A percentile compares a stretch with the other conserved stretches of the same genome.
These are phyloP conservation scores for Electrophaes corylata DNA, from an alignment of 2,888 invertebrate species.

Conservation along the genomic window DNA sequence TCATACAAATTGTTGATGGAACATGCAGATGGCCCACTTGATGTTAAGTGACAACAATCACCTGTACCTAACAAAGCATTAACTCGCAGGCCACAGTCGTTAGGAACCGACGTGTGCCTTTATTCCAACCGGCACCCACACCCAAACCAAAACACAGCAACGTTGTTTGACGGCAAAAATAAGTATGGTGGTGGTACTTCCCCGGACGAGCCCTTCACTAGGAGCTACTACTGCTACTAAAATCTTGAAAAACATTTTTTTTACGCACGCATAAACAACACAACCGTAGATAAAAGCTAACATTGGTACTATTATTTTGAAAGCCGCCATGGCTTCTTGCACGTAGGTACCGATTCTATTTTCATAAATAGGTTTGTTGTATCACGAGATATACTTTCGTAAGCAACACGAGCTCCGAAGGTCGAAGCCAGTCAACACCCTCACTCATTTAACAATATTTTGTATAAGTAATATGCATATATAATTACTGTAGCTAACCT, in stretches of 20 bases:
- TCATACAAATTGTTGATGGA: too few relatives aligned
- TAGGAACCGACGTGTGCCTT: too few relatives aligned
- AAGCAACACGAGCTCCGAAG: constrained; percentile 35
- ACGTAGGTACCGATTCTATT: constrained; percentile 36
- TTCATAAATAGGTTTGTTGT: constrained; percentile 30
- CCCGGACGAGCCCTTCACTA: too few relatives aligned
- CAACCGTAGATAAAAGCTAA: background rate
- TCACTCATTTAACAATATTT: constrained; percentile 1
- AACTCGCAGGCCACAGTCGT: too few relatives aligned
- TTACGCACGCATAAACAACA: background rate
- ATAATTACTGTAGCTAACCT: background rate
- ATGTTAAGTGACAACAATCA: too few relatives aligned
- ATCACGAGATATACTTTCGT: constrained; percentile 39
- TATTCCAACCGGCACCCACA: too few relatives aligned
- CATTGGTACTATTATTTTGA: background rate
- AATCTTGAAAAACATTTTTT: background rate
- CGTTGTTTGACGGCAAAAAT: too few relatives aligned
- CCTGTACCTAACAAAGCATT: too few relatives aligned
- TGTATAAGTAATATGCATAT: background rate
- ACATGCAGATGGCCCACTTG: too few relatives aligned
- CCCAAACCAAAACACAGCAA: too few relatives aligned
- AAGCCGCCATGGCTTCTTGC: constrained; percentile 19
- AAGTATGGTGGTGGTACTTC: too few relatives aligned
- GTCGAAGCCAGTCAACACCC: constrained; percentile 29
- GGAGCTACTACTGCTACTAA: too few relatives aligned